Base-by-base conservation (phyloP, 2,113 vertebrate genomes). In the Scopus umbretta region DNA sequence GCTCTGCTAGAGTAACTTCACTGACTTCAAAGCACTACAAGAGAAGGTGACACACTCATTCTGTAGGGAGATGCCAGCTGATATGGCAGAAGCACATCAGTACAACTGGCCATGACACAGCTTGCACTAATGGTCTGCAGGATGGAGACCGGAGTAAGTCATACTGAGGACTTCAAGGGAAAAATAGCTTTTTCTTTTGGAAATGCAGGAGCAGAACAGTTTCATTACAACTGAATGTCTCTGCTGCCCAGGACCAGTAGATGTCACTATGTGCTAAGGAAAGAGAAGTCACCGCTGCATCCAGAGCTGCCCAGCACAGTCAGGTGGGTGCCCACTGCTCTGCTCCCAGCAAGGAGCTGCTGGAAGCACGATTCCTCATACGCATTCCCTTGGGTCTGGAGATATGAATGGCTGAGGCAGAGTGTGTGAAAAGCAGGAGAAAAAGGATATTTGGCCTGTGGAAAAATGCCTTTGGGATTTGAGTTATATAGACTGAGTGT, bases 251-350 rank as follows among this genome's bases (percentile, higher is more conserved):
- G 4, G 5, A 55, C 94, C 98, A 96, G 94, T 70, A 98, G 98
- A 92, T 97, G 98, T 96, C 98, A 98, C 96, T 71, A 86, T 70
- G 73, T 34, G 36, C 59, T 90, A 94, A 96, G 89, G 63, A 68
- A 92, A 97, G 32, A 92, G 61, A 63, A 92, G 10, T 9, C 40
- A n/a, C 3, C 5, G 2, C 34, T 42, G 38, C 36, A 23, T 14
- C 6, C 62, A 50, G 34, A 43, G 71, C 23, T 43, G 72, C 67
- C 21, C 83, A 66, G 49, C 18, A 7, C 2, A 17, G 21, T 13
- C 36, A 5, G 38, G 27, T 13, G 40, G 19, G 27, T 1, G 5
- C 17, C 32, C 16, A 3, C 17, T 10, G 25, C 34, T 36, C 50
- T 19, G 59, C 45, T 42, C 52, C 59, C 58, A 53, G 3, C 13